Evolutionary conservation across 2,113 vertebrate genomes (phyloP).

Genomic region (Ahaetulla prasina): DNA sequence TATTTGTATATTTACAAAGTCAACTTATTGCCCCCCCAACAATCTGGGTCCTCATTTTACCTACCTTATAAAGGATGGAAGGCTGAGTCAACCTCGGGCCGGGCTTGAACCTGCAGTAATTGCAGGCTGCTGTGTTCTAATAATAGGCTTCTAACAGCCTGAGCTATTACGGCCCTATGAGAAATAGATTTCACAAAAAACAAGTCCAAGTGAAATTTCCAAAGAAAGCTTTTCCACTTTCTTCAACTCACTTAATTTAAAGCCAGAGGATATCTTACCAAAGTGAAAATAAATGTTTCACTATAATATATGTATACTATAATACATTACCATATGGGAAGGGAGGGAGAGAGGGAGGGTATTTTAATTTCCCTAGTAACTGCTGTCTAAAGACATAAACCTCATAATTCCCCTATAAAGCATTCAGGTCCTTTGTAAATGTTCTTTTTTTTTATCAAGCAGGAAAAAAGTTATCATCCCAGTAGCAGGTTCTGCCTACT

Average conservation of each 20-base stretch:
- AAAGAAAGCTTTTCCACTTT: background rate
- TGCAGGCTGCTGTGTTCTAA: too few species aligned
- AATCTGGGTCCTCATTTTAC: too few species aligned
- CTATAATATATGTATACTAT: too few species aligned
- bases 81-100: too few species aligned
- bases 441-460: background rate
- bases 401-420: background rate
- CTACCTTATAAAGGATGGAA: too few species aligned
- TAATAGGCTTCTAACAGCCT: too few species aligned
- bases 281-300: background rate
- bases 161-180: too few species aligned
- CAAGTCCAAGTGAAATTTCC: background rate
- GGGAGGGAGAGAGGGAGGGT: background rate
- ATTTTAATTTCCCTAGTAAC: background rate
- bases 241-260: background rate
- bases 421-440: background rate
- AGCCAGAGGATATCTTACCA: background rate
- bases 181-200: conserved; percentile 15
- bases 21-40: too few species aligned
- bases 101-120: too few species aligned
- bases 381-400: background rate
- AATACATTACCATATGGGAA: background rate
- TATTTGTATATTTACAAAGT: too few species aligned
- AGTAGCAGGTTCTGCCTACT: background rate
- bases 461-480: background rate